phyloP scores from a whole-genome alignment of 2,113 vertebrate genomes.

The Xiphophorus maculatus region DNA sequence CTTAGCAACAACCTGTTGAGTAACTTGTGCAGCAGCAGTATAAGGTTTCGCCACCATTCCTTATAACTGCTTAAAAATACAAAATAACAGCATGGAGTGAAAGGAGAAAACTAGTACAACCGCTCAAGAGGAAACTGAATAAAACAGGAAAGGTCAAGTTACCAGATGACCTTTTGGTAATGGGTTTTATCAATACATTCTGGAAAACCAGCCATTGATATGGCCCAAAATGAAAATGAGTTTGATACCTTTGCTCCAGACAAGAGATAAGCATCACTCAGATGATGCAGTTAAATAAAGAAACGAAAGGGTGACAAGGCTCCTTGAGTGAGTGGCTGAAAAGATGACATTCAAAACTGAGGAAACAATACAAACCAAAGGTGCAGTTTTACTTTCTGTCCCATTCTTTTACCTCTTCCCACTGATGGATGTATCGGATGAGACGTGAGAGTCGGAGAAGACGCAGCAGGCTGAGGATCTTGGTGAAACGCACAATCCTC shows the following conservation, averaged over 20 bases:
- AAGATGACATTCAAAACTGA: background rate
- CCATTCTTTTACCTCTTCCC: conserved; percentile 78
- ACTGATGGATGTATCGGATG: conserved; percentile 84
- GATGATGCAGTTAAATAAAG: background rate
- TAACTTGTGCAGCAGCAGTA: no score
- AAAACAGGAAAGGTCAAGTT: no score
- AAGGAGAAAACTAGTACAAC: no score
- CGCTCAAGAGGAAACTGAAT: no score
- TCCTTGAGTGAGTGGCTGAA: background rate
- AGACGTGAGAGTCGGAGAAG: conserved; percentile 81
- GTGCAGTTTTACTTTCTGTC: background rate
- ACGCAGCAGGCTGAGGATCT: conserved; percentile 82
- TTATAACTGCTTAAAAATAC: no score
- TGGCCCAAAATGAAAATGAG: no score
- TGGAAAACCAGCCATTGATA: no score
- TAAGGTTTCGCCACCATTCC: no score
- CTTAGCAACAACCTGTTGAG: no score
- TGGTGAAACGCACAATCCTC: conserved; percentile 82
- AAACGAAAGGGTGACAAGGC: background rate
- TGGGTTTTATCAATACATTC: no score
- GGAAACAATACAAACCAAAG: background rate
- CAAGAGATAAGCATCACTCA: background rate
- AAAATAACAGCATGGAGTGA: no score
- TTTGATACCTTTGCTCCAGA: background rate
- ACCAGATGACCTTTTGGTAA: no score